Evolutionary conservation across 2,888 invertebrate species (phyloP).

Genomic region (Drosophila leonis): DNA sequence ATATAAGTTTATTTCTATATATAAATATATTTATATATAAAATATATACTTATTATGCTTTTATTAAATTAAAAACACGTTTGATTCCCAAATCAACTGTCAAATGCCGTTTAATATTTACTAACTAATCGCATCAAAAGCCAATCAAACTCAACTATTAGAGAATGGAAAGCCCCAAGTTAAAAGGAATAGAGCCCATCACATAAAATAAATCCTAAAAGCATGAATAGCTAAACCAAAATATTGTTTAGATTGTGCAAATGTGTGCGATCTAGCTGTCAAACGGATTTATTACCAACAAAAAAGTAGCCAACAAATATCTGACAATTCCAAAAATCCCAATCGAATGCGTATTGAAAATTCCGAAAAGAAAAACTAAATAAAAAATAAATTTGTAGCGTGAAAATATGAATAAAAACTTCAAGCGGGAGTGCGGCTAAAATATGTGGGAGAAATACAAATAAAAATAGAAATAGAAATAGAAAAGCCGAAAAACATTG

Average conservation of each 20-base stretch:
- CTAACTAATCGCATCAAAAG: background rate
- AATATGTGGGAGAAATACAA: conserved; percentile 24
- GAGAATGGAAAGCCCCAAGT: conserved; percentile 30
- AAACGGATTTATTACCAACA: conserved; percentile 27
- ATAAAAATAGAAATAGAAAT: conserved; percentile 14
- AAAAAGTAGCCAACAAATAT: conserved; percentile 16
- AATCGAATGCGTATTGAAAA: conserved; percentile 49
- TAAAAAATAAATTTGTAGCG: conserved; percentile 28
- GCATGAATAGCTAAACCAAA: conserved; percentile 13
- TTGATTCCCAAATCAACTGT: conserved; percentile 36
- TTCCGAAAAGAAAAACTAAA: conserved; percentile 17
- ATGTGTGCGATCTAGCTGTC: conserved; percentile 46
- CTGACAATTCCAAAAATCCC: conserved; percentile 39
- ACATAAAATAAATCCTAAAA: background rate
- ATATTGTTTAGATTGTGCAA: conserved; percentile 24
- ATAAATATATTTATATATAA: too few relatives aligned
- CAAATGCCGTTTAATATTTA: conserved; percentile 42
- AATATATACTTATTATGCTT: background rate
- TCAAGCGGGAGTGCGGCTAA: conserved; percentile 59
- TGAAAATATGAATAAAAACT: conserved; percentile 49
- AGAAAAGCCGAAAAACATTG: conserved; percentile 21
- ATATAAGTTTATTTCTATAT: too few relatives aligned
- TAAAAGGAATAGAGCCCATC: background rate
- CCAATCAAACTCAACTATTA: conserved; percentile 34
- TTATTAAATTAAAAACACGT: background rate